These are phyloP conservation scores for Alethe diademata DNA, from an alignment of 2,113 vertebrate species.

Conservation along the genomic window DNA sequence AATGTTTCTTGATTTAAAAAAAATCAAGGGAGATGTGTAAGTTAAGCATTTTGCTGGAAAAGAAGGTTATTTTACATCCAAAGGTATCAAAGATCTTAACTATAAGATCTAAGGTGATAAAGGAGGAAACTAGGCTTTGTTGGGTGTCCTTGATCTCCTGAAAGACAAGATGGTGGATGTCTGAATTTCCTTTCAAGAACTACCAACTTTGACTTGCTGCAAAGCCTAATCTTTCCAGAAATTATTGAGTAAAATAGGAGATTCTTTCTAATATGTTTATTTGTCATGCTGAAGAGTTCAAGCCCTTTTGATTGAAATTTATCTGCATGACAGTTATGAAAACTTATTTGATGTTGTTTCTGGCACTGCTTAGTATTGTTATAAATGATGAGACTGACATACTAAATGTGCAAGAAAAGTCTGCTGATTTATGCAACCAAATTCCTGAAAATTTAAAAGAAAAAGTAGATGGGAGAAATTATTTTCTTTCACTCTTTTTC, in stretches of 20 bases:
- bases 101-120: neutral
- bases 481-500: neutral
- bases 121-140: neutral
- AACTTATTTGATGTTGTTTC: neutral
- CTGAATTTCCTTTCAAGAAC: neutral
- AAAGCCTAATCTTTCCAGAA: neutral
- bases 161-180: neutral
- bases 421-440: neutral
- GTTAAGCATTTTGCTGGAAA: neutral
- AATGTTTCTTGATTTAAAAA: neutral
- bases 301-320: neutral
- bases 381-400: neutral
- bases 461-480: neutral
- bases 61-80: neutral
- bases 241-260: neutral
- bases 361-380: rapidly evolving
- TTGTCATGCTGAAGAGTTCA: neutral
- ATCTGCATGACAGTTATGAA: neutral
- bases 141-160: neutral
- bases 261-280: neutral
- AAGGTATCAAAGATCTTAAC: neutral
- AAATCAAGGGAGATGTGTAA: neutral
- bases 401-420: neutral
- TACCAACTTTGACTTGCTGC: neutral
- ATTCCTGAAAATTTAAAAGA: neutral